Conservation (phyloP, 2,113 vertebrate species). For the Macrotus californicus region DNA sequence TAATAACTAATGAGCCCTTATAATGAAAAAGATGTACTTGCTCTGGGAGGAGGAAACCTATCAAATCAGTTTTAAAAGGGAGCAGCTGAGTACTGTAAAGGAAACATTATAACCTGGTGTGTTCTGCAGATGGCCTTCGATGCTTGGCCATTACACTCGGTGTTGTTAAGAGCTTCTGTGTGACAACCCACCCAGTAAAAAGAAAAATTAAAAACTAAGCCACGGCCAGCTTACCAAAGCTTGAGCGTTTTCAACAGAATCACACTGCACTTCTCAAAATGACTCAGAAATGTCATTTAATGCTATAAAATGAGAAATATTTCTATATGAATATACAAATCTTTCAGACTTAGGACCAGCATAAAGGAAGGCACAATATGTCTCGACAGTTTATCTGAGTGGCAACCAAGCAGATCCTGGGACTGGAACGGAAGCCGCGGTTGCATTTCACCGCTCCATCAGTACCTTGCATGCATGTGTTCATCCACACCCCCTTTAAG, state of each 20-base stretch:
- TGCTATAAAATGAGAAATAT: neutral
- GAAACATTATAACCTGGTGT: neutral
- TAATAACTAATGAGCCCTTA: conserved; percentile 27
- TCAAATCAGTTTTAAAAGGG: neutral
- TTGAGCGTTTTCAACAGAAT: neutral
- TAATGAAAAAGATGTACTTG: conserved; percentile 36
- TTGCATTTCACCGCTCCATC: neutral
- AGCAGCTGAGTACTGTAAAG: neutral
- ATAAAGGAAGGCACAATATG: neutral
- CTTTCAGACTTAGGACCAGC: neutral
- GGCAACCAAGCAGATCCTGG: neutral
- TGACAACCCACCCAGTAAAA: neutral
- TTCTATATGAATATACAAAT: neutral
- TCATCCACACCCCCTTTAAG: neutral
- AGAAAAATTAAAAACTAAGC: neutral
- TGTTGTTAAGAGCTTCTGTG: neutral
- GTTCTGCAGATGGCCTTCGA: neutral
- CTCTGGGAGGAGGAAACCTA: neutral
- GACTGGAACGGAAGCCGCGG: neutral
- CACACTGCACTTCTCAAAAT: neutral
- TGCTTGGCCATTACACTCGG: neutral
- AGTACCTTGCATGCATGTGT: neutral
- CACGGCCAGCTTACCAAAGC: neutral
- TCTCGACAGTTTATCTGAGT: neutral
- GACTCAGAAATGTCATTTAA: neutral